Base-by-base conservation (phyloP, 1,140 invertebrate species). In the Macrocentrus cingulum region DNA sequence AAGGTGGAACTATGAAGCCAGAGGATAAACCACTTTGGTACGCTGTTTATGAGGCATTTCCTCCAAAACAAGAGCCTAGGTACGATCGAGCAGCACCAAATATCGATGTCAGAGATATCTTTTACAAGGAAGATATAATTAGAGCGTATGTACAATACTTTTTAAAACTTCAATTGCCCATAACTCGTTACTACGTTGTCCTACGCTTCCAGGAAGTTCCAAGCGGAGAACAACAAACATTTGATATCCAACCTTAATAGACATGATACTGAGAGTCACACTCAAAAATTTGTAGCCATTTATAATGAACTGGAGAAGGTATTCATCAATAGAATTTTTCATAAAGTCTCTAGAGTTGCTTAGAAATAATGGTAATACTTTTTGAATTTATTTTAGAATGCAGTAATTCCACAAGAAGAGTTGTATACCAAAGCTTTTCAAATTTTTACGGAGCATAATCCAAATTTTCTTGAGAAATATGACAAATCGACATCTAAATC, bases 21-120 rank as follows among this genome's bases (percentile, higher is more conserved):
- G 84, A 89, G 66, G 91, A 95, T 63, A 81, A 86, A 60, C 94
- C 94, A 2, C 41, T 96, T n/a, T 97, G 94, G 93, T 94, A 89
- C 72, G 89, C 93, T 75, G 74, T 97, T 13, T 95, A 95, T 69
- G 84, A 87, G 77, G 84, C 87, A 8, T 94, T 94, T 80, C 94
- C 94, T 5, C 94, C 95, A 2, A 86, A 87, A 62, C 72, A 84
- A 37, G 88, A 91, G 67, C 94, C 94, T 6, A 76, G 75, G 34
- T 92, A 81, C 77, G 84, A 88, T 42, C 81, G 89, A 66, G 81
- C 83, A 20, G 78, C 81, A 25, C 79, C 84, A 1, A 75, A 83
- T 13, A 75, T 83, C 29, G 71, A 84, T 41, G 75, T 93, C 8
- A 82, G 71, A 63, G 74, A 84, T 42, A 93, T 97, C 57, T 87